Evolutionary conservation across 1,140 invertebrate species (phyloP), one percentile per base, ranked within the genome.

Genomic region (Diabrotica virgifera): DNA sequence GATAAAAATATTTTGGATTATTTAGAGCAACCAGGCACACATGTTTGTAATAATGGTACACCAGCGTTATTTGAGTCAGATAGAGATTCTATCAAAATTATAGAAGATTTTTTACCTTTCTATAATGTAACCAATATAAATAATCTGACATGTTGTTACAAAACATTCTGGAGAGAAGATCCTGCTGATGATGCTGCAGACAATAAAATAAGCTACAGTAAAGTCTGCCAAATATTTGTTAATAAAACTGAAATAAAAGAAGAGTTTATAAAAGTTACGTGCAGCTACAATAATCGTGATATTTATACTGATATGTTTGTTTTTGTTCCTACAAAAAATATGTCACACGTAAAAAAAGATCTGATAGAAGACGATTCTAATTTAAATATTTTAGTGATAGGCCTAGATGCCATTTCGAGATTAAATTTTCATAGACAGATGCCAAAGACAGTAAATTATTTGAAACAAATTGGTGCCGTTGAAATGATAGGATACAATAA

Each of bases 391-490:
- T 81, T 96, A 35, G 81, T 96, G 10, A 76, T 96, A n/a, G 94
- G 94, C 0, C 83, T 96, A 11, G 94, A 96, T 75, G 89, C 91
- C 0, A 85, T 95, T 2, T 96, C 94, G 0, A 83, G 92, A 54
- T 80, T 95, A 55, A 95, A 96, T 79, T 89, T 94, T 63, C 84
- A 90, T 52, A 84, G 93, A 14, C 89, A 91, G 63, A 90, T 95
- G 89, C 89, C 89, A 0, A 84, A 84, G 70, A 92, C 91, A 0
- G 77, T 85, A 0, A 70, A 79, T 2, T 86, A 84, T 69, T 70
- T 93, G 10, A 81, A 83, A 62, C 77, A 84, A 9, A 78, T 90
- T 5, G 82, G 80, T 0, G 86, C 87, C 6, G 82, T 90, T 7
- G 89, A 90, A 76, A 80, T 94, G 67, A 73, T 87, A 57, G 92